Base-by-base conservation (phyloP, 1,140 invertebrate genomes). In the Diorhabda elongata region DNA sequence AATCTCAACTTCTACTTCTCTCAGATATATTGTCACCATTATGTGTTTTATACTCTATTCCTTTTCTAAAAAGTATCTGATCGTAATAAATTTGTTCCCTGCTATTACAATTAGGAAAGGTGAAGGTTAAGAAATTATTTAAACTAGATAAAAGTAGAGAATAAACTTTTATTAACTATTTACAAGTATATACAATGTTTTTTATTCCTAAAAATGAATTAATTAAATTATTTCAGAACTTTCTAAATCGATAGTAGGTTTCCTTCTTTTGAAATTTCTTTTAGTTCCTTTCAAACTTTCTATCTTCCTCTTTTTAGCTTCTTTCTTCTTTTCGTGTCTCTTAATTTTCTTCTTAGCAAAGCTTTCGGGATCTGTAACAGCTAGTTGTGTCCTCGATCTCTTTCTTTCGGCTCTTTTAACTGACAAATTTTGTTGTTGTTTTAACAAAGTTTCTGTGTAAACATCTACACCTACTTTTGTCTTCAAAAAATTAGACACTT, bases 321-420 rank as follows among this genome's bases (percentile, higher is more conserved):
- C 87, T 75, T 90, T 91, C 74, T 93, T 93, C 75, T 88, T 91
- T 68, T 89, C 85, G 73, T 93, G 89, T 69, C 88, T 86, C 61
- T 88, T 87, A 4, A 93, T 86, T 82, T 92, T 93, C 77, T 89
- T 88, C 77, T 90, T 90, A 0, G 91, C 91, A 44, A 89, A 89
- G 70, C 86, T 83, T 74, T 92, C 90, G 42, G 92, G 92, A 83
- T 93, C 86, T 2, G 87, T 87, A 1, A 95, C 87, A 75, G 86
- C 87, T 80, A 88, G 83, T 83, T 91, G 84, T 83, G 84, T 86
- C 60, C 87, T 83, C 42, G 83, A 74, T 71, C 87, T 86, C 74
- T 91, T 93, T 69, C 90, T 85, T 72, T 88, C 86, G 41, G 88
- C 87, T 77, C 86, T 84, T 73, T 84, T 88, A 4, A 87, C 82